phyloP scores from a whole-genome alignment of 2,888 invertebrate genomes.

The Pandemis corylana region DNA sequence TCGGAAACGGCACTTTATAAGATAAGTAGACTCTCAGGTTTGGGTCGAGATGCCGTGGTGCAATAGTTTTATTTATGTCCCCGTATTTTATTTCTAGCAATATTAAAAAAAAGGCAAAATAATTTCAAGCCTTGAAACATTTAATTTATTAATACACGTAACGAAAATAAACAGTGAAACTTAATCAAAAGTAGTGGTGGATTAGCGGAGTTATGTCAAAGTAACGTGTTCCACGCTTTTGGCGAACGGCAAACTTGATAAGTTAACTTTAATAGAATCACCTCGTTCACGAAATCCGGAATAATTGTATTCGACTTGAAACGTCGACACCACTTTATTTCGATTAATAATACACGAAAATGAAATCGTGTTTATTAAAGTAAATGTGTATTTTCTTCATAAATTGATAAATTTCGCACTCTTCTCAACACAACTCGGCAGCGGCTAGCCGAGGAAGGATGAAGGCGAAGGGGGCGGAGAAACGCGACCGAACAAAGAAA shows the following conservation, averaged over 20 bases:
- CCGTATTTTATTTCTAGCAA: not conserved
- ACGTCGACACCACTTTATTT: not conserved
- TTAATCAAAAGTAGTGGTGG: slow-evolving; percentile 7
- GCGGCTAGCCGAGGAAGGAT: not conserved
- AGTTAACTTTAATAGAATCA: not conserved
- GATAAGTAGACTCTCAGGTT: not conserved
- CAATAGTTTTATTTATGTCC: slow-evolving; percentile 15
- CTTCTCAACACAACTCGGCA: not conserved
- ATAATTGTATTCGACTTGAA: not conserved
- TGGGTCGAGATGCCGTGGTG: not conserved
- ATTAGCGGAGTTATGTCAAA: slow-evolving; percentile 22
- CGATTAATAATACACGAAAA: slow-evolving; percentile 1
- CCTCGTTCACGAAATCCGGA: not conserved
- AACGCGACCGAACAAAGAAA: slow-evolving; percentile 26
- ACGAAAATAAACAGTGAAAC: slow-evolving; percentile 8
- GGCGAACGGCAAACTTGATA: slow-evolving; percentile 7
- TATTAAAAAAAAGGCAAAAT: not conserved
- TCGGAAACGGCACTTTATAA: not conserved
- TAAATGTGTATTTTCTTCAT: not conserved
- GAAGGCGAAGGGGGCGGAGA: not conserved
- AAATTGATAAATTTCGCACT: not conserved
- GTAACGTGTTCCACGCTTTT: slow-evolving; percentile 13
- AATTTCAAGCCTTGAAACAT: not conserved
- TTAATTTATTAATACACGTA: not conserved
- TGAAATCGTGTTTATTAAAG: not conserved